Conservation (phyloP, 2,888 invertebrate species). For the Hyposoter dolosus region DNA sequence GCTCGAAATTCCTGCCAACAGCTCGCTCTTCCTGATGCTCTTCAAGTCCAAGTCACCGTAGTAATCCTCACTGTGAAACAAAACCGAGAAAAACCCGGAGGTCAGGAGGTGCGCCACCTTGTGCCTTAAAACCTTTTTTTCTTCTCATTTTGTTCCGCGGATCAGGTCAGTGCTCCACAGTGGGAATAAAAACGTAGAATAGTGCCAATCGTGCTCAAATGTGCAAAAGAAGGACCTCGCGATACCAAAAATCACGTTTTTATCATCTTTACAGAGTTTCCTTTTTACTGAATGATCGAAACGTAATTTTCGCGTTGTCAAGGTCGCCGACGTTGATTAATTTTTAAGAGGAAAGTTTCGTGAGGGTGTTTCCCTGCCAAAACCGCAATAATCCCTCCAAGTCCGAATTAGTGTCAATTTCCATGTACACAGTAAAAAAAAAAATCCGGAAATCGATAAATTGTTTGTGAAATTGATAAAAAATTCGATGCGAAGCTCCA, state of each 20-base stretch:
- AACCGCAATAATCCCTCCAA: conserved; percentile 30
- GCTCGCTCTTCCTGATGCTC: conserved; percentile 97
- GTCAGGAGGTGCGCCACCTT: conserved; percentile 74
- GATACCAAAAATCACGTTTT: background rate
- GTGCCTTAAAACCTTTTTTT: conserved; percentile 48
- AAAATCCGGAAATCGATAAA: background rate
- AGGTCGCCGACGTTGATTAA: background rate
- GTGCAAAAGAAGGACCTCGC: background rate
- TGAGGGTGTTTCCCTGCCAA: conserved; percentile 7
- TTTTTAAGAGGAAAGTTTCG: conserved; percentile 17
- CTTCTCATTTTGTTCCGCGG: conserved; percentile 42
- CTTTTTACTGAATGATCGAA: background rate
- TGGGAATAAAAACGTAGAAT: background rate
- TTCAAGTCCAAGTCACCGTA: conserved; percentile 98
- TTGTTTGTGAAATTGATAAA: background rate
- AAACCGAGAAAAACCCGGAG: conserved; percentile 78
- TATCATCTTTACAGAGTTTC: background rate
- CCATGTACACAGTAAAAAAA: conserved; percentile 5
- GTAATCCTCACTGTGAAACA: conserved; percentile 96
- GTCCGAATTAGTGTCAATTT: conserved; percentile 28
- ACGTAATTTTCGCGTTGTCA: background rate
- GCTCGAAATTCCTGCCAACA: conserved; percentile 91
- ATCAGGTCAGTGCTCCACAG: conserved; percentile 16
- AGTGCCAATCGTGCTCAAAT: conserved; percentile 13
- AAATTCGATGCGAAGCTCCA: background rate